A percentile compares a stretch with the other conserved stretches of the same genome.
Conservation (phyloP, 2,113 vertebrate species). For the Nycticebus coucang region DNA sequence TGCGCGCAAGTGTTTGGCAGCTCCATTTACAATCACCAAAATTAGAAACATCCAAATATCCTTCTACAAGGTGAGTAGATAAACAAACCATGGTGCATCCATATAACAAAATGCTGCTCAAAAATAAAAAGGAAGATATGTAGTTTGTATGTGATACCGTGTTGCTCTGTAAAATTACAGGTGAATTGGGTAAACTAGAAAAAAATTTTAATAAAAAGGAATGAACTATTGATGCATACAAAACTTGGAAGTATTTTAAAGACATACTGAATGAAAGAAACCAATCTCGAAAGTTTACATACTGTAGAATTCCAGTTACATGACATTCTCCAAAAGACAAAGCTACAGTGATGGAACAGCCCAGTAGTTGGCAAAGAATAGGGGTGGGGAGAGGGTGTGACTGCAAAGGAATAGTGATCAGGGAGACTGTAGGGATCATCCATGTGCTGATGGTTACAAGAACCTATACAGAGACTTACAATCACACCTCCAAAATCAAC, state of each 20-base stretch:
- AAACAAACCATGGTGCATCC: not conserved
- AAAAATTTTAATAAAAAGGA: not conserved
- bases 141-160: not conserved
- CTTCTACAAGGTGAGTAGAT: not conserved
- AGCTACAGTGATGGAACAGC: not conserved
- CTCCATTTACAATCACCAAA: not conserved
- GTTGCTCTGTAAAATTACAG: not conserved
- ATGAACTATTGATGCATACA: not conserved
- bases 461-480: not conserved
- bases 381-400: not conserved
- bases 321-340: not conserved
- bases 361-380: rapidly evolving
- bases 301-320: not conserved
- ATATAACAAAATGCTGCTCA: not conserved
- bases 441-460: not conserved
- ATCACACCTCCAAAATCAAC: not conserved
- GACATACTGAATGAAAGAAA: not conserved
- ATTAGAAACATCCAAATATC: not conserved
- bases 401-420: not conserved
- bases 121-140: not conserved
- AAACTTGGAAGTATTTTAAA: not conserved
- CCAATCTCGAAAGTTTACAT: not conserved
- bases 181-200: not conserved
- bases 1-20: not conserved
- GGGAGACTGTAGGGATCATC: not conserved